Evolutionary conservation across 2,113 vertebrate species (phyloP), one percentile per base, ranked within the genome.

Genomic region (Petaurus breviceps): DNA sequence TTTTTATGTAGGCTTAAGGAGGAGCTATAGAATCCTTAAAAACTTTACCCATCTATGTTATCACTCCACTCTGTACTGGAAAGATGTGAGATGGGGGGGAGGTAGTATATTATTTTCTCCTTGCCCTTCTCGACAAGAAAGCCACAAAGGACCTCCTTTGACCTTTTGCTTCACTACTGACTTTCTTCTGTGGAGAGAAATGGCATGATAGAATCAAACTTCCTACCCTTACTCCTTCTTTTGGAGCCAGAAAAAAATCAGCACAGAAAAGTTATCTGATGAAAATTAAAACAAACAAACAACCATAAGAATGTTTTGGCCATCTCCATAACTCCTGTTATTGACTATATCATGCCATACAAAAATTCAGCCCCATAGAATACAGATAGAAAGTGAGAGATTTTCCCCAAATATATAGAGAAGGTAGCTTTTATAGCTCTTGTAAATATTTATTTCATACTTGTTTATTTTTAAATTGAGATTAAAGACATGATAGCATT

Each of bases 391-490:
- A 84, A 84, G n/a, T 43, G 19, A 77, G 16, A 19, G 14, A 84
- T 84, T n/a, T 84, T 84, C 7, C 68, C 68, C 16, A 43, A 43
- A 43, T 8, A 1, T 43, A 23, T 23, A 77, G 37, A 4, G 25
- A 77, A 84, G 7, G 16, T 84, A 84, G 6, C 3, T 84, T 84
- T 23, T 23, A 43, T 7, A 43, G 19, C n/a, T 84, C n/a, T 19
- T 77, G 4, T 77, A n/a, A 77, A 43, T 84, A 23, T 43, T 84
- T 43, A 22, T 84, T 84, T 84, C 68, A 84, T 23, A 43, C 5
- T 54, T 55, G n/a, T 90, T 61, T 91, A 92, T 91, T 95, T 94
- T 90, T 31, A 94, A 53, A 91, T 94, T 84, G 47, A 51, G 3
- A 90, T 91, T 43, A 91, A 95, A 77, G n/a, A 84, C 8, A 84